Conservation (phyloP, 2,113 vertebrate species). For the Colistium nudipinnis region DNA sequence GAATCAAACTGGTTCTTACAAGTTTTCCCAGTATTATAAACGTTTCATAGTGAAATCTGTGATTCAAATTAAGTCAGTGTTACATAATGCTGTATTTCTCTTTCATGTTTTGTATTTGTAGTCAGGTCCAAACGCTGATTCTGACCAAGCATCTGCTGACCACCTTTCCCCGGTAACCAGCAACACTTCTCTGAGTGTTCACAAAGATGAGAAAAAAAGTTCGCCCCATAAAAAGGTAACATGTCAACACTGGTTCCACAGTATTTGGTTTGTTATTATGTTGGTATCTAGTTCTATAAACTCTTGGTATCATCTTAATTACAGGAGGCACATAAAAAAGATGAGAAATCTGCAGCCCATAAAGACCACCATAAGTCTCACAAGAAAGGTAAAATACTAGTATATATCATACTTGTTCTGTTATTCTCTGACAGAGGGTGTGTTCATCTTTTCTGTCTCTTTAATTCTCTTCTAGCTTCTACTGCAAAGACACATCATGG, state of each 20-base stretch:
- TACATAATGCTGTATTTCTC: neutral
- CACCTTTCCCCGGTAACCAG: constrained; percentile 30
- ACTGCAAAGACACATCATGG: constrained; percentile 53
- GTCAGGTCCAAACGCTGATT: constrained; percentile 38
- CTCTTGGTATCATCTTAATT: constrained; percentile 10
- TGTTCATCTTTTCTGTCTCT: constrained; percentile 24
- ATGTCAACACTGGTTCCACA: neutral
- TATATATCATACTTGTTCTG: neutral
- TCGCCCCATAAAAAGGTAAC: constrained; percentile 79
- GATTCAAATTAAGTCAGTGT: neutral
- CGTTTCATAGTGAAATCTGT: neutral
- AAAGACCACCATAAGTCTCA: constrained; percentile 67
- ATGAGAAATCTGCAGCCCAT: constrained; percentile 54
- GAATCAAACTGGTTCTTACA: neutral
- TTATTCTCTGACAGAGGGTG: neutral
- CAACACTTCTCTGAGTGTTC: constrained; percentile 50
- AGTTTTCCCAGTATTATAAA: neutral
- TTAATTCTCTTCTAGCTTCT: constrained; percentile 40
- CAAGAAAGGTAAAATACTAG: constrained; percentile 64
- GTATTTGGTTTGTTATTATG: neutral
- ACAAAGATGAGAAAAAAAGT: constrained; percentile 67
- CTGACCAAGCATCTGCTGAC: constrained; percentile 59
- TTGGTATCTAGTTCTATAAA: neutral
- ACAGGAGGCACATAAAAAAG: constrained; percentile 69
- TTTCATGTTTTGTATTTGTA: constrained; percentile 4